Evolutionary conservation across 2,113 vertebrate genomes (phyloP).

Genomic region (Poecile atricapillus): DNA sequence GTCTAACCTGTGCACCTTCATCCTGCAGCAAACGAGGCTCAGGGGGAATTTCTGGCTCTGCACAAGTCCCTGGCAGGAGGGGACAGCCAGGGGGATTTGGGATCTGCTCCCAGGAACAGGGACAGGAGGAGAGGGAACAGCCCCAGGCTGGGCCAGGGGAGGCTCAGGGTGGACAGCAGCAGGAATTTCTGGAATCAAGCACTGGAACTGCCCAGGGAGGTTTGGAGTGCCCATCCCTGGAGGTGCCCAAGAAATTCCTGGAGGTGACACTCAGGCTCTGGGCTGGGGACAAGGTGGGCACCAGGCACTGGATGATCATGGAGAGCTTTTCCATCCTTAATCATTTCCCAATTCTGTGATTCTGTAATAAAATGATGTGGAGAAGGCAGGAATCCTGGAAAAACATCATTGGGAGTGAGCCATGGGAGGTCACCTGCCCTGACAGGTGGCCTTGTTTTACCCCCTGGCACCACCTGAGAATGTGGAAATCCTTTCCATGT

Average conservation of each 20-base stretch:
- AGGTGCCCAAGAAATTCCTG: background rate
- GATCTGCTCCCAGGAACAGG: background rate
- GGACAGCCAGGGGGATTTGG: background rate
- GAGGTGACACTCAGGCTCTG: background rate
- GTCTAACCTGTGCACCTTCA: background rate
- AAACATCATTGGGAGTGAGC: background rate
- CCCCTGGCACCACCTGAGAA: no score
- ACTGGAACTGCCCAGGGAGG: background rate
- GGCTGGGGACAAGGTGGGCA: background rate
- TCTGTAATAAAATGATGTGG: background rate
- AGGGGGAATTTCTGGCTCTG: background rate
- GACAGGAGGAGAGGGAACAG: background rate
- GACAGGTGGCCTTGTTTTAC: background rate
- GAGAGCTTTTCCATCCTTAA: background rate
- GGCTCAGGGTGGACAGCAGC: rapidly evolving
- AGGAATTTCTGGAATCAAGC: background rate
- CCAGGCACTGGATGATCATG: rapidly evolving
- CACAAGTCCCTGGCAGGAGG: background rate
- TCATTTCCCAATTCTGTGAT: background rate
- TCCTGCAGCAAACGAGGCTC: background rate
- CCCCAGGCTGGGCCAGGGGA: background rate
- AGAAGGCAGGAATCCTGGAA: background rate
- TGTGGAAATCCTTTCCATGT: no score
- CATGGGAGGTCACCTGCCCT: background rate
- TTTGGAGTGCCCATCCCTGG: background rate